phyloP scores from a whole-genome alignment of 2,888 invertebrate species.

The Tuta absoluta region DNA sequence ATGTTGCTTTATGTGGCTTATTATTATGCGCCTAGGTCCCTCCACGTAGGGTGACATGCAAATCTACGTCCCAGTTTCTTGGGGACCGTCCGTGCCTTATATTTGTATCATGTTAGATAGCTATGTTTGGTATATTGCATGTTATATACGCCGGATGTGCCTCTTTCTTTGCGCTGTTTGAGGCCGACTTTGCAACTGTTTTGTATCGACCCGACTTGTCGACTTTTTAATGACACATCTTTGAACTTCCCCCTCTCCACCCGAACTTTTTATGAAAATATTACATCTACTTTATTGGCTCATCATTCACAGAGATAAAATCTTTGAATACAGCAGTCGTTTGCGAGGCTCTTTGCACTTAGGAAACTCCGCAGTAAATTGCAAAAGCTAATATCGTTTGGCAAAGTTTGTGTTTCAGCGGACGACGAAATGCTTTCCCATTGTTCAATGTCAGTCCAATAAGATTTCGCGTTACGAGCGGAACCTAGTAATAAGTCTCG shows the following conservation, averaged over 20 bases:
- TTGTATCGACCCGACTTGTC: constrained; percentile 18
- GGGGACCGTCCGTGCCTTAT: constrained; percentile 42
- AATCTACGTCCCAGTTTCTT: constrained; percentile 45
- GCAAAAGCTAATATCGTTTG: constrained; percentile 23
- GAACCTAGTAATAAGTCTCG: constrained; percentile 23
- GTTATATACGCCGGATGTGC: constrained; percentile 27
- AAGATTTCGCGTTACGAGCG: constrained; percentile 23
- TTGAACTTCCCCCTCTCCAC: neutral
- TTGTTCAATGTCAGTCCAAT: constrained; percentile 31
- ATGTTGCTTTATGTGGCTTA: neutral
- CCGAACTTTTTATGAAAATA: constrained; percentile 4
- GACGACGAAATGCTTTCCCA: constrained; percentile 25
- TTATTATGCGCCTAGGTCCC: constrained; percentile 19
- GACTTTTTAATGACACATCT: constrained; percentile 25
- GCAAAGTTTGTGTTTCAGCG: constrained; percentile 17
- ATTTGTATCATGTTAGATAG: constrained; percentile 41
- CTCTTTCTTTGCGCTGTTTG: neutral
- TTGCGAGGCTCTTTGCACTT: constrained; percentile 16
- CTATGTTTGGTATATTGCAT: constrained; percentile 37
- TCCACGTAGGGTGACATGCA: constrained; percentile 39
- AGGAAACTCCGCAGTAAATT: constrained; percentile 24
- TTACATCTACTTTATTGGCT: constrained; percentile 18
- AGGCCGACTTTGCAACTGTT: constrained; percentile 18
- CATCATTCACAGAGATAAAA: constrained; percentile 22
- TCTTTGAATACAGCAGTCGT: constrained; percentile 18